Base-by-base conservation (phyloP, 2,888 invertebrate species). In the Folsomia candida region DNA sequence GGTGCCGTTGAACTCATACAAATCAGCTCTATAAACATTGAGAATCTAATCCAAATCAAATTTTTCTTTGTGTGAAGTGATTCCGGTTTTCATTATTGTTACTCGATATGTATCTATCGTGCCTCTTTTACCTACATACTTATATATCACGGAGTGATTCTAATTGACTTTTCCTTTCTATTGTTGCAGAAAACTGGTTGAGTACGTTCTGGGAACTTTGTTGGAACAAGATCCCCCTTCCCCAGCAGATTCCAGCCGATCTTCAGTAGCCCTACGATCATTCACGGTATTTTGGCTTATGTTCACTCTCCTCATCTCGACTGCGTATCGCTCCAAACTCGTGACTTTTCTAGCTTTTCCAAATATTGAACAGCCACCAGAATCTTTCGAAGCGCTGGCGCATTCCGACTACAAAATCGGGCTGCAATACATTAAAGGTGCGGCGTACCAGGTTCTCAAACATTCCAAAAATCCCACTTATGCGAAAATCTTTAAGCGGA, bases 381-480 rank as follows among this genome's bases (percentile, higher is more conserved):
- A 74, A 24, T 74, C 58, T 14, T 78, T 78, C 68, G 76, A 75
- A 22, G 69, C 75, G n/a, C 65, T 78, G 54, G 67, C 73, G 0
- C 37, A 67, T 1, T 76, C 76, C 1, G n/a, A 64, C 4, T 76
- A 72, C 29, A 51, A 62, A 4, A 63, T 76, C 62, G 78, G 70
- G 1, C 64, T 78, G 14, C 76, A 78, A 24, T 78, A 76, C 58
- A 69, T 69, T 59, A 59, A 61, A 47, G 78, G 78, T 1, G 78
- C 78, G 2, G 78, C 78, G 6, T 78, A 74, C 61, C 66, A 68
- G 22, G 70, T 75, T 54, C 60, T 78, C n/a, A 74, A 73, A 28
- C 57, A 68, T 3, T 78, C 78, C 1, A 76, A 70, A 22, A 76
- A 78, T 59, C 76, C 76, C 18, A 75, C 75, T 0, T 78, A 76